A percentile compares a stretch with the other conserved stretches of the same genome.
phyloP scores from a whole-genome alignment of 2,797 vertebrate genomes.

The Dipus sagitta region DNA sequence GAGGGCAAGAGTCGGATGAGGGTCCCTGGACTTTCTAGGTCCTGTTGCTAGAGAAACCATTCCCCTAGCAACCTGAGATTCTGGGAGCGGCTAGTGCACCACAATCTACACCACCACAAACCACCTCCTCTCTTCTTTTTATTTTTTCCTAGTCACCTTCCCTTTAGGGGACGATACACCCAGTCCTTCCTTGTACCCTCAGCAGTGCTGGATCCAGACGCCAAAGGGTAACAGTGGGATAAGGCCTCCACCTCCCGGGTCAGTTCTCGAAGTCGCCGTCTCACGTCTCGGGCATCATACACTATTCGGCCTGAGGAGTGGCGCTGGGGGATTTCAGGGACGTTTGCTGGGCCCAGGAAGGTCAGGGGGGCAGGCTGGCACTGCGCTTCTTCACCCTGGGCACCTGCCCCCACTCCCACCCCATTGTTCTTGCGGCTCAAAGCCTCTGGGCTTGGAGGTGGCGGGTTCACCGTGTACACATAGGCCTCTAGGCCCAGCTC shows the following conservation, averaged over 20 bases:
- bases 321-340: conserved; percentile 43
- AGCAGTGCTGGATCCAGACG: neutral
- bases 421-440: conserved; percentile 36
- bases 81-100: neutral
- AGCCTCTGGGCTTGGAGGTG: conserved; percentile 37
- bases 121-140: conserved; percentile 59
- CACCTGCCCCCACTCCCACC: neutral
- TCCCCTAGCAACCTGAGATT: neutral
- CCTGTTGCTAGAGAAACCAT: conserved; percentile 11
- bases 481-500: conserved; percentile 75
- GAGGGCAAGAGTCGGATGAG: neutral
- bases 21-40: neutral
- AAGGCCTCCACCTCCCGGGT: conserved; percentile 69
- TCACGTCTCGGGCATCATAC: conserved; percentile 67
- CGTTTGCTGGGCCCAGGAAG: conserved; percentile 15
- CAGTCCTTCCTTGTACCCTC: conserved; percentile 51
- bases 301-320: conserved; percentile 47
- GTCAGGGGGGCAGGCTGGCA: neutral
- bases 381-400: neutral
- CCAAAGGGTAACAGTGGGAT: conserved; percentile 65
- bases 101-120: neutral
- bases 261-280: conserved; percentile 72
- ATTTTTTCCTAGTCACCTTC: conserved; percentile 43
- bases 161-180: conserved; percentile 66
- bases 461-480: conserved; percentile 78